A percentile compares a stretch with the other conserved stretches of the same genome.
Evolutionary conservation across 1,140 invertebrate genomes (phyloP).

Genomic region (Drosophila varians): DNA sequence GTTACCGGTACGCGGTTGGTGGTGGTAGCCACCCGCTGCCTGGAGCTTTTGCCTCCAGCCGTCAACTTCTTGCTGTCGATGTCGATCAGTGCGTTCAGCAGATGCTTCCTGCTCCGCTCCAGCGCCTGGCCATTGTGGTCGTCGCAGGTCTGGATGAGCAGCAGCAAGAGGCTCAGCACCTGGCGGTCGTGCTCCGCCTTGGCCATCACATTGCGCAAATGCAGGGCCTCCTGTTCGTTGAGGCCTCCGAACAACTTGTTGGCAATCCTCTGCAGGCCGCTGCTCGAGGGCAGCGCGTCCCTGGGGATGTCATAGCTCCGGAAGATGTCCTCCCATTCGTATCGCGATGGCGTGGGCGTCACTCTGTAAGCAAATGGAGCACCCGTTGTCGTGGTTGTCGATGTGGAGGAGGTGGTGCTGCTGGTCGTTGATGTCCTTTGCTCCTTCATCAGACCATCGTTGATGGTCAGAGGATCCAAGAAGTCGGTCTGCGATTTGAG

Average conservation of each 20-base stretch:
- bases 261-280: conserved; percentile 87
- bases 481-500: conserved; percentile 77
- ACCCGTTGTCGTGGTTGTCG: conserved; percentile 37
- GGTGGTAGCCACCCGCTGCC: conserved; percentile 60
- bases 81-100: conserved; percentile 87
- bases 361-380: conserved; percentile 56
- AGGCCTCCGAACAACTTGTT: conserved; percentile 90
- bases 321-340: conserved; percentile 77
- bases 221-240: conserved; percentile 89
- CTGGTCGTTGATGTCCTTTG: conserved; percentile 51
- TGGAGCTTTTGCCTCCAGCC: conserved; percentile 70
- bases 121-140: conserved; percentile 88
- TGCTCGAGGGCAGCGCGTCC: conserved; percentile 73
- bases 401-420: conserved; percentile 30
- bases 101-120: conserved; percentile 86
- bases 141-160: conserved; percentile 90
- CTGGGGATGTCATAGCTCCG: conserved; percentile 72
- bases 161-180: conserved; percentile 88
- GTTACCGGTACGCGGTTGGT: conserved; percentile 68
- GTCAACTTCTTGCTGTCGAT: conserved; percentile 83
- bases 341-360: conserved; percentile 31
- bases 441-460: conserved; percentile 86
- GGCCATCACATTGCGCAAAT: conserved; percentile 91
- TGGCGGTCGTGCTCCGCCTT: conserved; percentile 90
- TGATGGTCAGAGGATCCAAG: conserved; percentile 88